Base-by-base conservation (phyloP, 2,113 vertebrate genomes). In the Microcebus murinus region DNA sequence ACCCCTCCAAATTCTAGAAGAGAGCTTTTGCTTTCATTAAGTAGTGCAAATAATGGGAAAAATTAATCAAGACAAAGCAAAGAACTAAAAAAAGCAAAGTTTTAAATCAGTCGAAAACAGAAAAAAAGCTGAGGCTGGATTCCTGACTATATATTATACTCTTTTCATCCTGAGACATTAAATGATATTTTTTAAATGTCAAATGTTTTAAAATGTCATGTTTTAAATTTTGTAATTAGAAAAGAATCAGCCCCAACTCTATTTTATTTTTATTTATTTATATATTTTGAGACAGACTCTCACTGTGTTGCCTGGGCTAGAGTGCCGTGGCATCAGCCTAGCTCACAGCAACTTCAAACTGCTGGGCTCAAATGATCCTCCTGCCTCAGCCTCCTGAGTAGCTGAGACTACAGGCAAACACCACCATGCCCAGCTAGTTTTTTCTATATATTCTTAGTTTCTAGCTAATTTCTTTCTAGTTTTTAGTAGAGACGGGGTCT, bases 231-330 rank as follows among this genome's bases (percentile, higher is more conserved):
- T 59, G 8, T 57, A 45, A 21, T 17, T 9, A 52, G 36, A 42
- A 31, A 42, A 93, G 76, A 81, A 84, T 94, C 55, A 96, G 92
- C 25, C 82, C 91, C 59, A 65, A 59, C 45, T 98, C 96, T 55
- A 88, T 71, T 93, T 55, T 98, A 74, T 48, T 48, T 48, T 48
- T 48, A 11, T 48, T 48, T 48, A 11, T 48, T 48, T 48, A 48
- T 48, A 10, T 48, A 48, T 48, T 48, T 48, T 48, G 48, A 48
- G 48, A 48, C 48, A 48, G 48, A 48, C 10, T 48, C 48, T 48
- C 48, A 48, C 48, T 48, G 8, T 48, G 48, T 48, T 48, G 48
- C 48, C 48, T 8, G 48, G 2, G 48, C 48, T 48, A 48, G 48
- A 48, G 48, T 48, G 48, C 10, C 1, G 10, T 48, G 10, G 48